These are phyloP conservation scores for Caenorhabditis panamensis DNA, from an alignment of 2,888 invertebrate species.

Conservation along the genomic window DNA sequence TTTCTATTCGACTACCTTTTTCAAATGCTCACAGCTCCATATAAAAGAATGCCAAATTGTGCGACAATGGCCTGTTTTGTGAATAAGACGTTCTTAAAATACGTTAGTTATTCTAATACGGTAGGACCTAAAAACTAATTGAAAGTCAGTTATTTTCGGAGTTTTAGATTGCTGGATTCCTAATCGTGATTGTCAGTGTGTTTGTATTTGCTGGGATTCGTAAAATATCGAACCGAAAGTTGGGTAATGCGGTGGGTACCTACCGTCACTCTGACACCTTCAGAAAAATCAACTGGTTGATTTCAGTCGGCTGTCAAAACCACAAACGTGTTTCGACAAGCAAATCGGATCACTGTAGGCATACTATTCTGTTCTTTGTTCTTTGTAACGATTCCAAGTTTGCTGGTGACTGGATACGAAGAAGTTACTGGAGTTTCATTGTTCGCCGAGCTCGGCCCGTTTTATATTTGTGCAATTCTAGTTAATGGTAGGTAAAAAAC, in stretches of 20 bases:
- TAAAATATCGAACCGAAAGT: conserved; percentile 30
- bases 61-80: conserved; percentile 55
- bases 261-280: neutral
- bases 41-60: conserved; percentile 44
- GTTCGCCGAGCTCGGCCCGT: conserved; percentile 55
- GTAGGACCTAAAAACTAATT: conserved; percentile 2
- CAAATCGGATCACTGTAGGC: conserved; percentile 58
- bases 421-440: conserved; percentile 55
- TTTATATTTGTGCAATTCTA: conserved; percentile 58
- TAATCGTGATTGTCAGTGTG: conserved; percentile 39
- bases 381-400: conserved; percentile 53
- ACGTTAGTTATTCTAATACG: conserved; percentile 57
- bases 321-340: conserved; percentile 43
- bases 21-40: conserved; percentile 47
- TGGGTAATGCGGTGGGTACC: conserved; percentile 12
- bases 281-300: neutral
- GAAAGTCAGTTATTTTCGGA: too few relatives aligned
- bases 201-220: conserved; percentile 45
- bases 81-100: conserved; percentile 33
- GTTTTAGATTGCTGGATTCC: conserved; percentile 32
- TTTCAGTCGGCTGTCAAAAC: conserved; percentile 37
- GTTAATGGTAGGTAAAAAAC: conserved; percentile 41
- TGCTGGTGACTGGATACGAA: conserved; percentile 54
- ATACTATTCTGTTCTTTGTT: conserved; percentile 56
- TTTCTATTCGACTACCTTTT: conserved; percentile 50